These are phyloP conservation scores for Chironomus riparius DNA, from an alignment of 2,888 invertebrate genomes.

Conservation along the genomic window DNA sequence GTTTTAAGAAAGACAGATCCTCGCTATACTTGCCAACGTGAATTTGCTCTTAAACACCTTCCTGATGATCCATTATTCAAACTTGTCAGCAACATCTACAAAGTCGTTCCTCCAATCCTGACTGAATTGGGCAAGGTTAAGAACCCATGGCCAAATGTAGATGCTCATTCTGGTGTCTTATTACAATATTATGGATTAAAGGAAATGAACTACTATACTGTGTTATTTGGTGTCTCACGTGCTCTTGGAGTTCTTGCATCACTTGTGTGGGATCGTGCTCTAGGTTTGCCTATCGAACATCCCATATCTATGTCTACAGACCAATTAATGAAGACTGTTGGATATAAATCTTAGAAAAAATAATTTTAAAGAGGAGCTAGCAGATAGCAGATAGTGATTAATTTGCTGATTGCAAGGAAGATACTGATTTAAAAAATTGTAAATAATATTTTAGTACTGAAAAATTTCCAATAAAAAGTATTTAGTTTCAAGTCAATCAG, in stretches of 20 bases:
- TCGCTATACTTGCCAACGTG: conserved; percentile 70
- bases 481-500: too few relatives aligned
- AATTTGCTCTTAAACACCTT: conserved; percentile 77
- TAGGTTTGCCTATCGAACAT: conserved; percentile 74
- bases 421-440: too few relatives aligned
- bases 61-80: conserved; percentile 72
- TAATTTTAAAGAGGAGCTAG: too few relatives aligned
- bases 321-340: conserved; percentile 42
- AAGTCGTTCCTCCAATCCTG: conserved; percentile 73
- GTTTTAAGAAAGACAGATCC: conserved; percentile 82
- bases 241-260: conserved; percentile 73
- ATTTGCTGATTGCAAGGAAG: too few relatives aligned
- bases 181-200: conserved; percentile 76
- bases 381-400: too few relatives aligned
- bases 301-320: conserved; percentile 71
- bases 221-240: conserved; percentile 79
- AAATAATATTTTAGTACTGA: too few relatives aligned
- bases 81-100: conserved; percentile 72
- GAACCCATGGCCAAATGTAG: conserved; percentile 92
- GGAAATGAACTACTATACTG: conserved; percentile 87
- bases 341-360: not conserved
- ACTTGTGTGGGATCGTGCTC: conserved; percentile 73
- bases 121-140: conserved; percentile 77
- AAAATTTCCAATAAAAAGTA: too few relatives aligned
- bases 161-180: conserved; percentile 80